Percentiles rank a stretch among this genome's conserved stretches.
Evolutionary conservation across 2,888 invertebrate genomes (phyloP).

Genomic region (Acrobasis suavella): DNA sequence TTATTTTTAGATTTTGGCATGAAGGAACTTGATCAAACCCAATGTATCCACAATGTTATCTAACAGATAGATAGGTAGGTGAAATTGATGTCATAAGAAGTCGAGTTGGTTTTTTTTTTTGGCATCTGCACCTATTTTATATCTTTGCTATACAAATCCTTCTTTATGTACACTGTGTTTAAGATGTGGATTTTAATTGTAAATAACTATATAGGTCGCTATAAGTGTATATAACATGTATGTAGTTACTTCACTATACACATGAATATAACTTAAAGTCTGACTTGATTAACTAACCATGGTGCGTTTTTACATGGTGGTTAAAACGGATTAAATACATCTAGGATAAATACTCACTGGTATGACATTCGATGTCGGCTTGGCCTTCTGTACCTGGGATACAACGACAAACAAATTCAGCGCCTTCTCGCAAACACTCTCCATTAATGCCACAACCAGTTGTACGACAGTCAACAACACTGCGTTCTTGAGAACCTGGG

Average conservation of each 20-base stretch:
- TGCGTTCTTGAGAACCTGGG: conserved; percentile 82
- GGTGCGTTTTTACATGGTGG: conserved; percentile 81
- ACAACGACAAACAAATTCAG: conserved; percentile 91
- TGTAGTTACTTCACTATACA: not conserved
- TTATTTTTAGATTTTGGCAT: not conserved
- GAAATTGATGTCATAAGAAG: conserved; percentile 13
- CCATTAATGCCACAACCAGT: conserved; percentile 92
- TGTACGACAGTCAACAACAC: conserved; percentile 89
- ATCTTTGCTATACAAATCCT: conserved; percentile 30
- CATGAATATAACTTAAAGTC: not conserved
- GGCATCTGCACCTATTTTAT: conserved; percentile 34
- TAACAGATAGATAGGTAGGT: conserved; percentile 17
- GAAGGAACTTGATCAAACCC: conserved; percentile 14
- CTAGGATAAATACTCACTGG: conserved; percentile 64
- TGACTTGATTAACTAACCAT: conserved; percentile 34
- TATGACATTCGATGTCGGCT: conserved; percentile 87
- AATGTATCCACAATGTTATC: conserved; percentile 15
- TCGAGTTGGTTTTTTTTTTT: conserved; percentile 25
- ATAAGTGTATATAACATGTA: not conserved
- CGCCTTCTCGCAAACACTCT: conserved; percentile 93
- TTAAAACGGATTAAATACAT: conserved; percentile 5
- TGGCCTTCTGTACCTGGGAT: conserved; percentile 88
- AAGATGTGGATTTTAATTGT: conserved; percentile 27
- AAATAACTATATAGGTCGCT: conserved; percentile 27
- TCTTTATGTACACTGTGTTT: conserved; percentile 47